These are phyloP conservation scores for Argya squamiceps DNA, from an alignment of 2,797 vertebrate species.

Conservation along the genomic window DNA sequence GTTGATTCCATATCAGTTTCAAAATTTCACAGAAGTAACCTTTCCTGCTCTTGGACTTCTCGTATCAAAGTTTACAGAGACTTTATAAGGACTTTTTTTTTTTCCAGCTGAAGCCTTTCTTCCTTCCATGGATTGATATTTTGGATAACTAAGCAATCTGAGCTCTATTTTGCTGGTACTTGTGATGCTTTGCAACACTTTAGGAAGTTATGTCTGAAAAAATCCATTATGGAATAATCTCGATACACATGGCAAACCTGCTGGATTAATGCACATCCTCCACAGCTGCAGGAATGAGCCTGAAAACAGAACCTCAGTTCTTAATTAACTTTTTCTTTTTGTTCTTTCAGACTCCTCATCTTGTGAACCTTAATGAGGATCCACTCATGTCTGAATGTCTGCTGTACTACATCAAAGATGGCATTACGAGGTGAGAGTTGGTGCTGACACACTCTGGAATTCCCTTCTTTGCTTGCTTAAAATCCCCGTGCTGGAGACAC, in stretches of 20 bases:
- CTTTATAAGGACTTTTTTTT: not conserved
- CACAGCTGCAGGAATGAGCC: not conserved
- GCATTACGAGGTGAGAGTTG: slow-evolving; percentile 89
- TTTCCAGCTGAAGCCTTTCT: not conserved
- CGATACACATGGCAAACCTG: accelerated
- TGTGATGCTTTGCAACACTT: not conserved
- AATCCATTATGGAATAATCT: not conserved
- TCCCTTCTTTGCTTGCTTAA: not conserved
- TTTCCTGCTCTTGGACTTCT: not conserved
- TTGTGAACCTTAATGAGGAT: slow-evolving; percentile 99
- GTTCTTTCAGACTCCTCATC: slow-evolving; percentile 91
- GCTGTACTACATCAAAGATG: slow-evolving; percentile 99
- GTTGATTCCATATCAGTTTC: not conserved
- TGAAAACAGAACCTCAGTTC: not conserved
- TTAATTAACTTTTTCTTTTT: not conserved
- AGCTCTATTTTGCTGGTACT: not conserved
- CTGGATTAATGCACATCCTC: not conserved
- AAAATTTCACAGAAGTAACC: not conserved
- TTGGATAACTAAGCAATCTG: not conserved
- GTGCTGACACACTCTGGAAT: not conserved
- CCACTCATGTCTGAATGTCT: slow-evolving; percentile 99
- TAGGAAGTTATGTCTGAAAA: not conserved
- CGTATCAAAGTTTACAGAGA: not conserved
- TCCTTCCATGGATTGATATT: not conserved
- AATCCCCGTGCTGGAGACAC: not conserved